Base-by-base conservation (phyloP, 2,797 vertebrate genomes). In the Chaenodraco wilsoni region DNA sequence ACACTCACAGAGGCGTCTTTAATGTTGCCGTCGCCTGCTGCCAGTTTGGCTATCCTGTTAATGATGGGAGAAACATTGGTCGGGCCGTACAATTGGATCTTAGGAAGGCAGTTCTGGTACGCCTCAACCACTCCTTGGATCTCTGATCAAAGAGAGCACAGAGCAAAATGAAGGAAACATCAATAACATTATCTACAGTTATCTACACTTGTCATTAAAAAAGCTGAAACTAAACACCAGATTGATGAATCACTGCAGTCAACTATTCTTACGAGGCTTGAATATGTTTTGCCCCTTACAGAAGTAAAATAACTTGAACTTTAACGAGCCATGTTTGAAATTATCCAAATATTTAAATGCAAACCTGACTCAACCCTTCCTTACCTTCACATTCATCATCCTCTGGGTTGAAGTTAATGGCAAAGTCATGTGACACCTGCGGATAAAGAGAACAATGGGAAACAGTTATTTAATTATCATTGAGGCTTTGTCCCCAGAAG, bases 1-100 rank as follows among this genome's bases (percentile, higher is more conserved):
- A 67, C 56, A 94, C 95, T 87, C 85, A 98, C 97, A 5, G 98
- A 98, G 0, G 97, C 98, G 61, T 98, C 96, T 89, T 96, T 95
- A 0, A 95, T 96, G 79, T 80, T 90, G 69, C 96, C 96, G 58
- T 98, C 96, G 0, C 96, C 94, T 0, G 96, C 96, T 0, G 97
- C 95, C 80, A 95, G 90, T 1, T 95, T 95, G 63, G 95, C 97
- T 93, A 99, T 95, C 93, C 96, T 96, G 93, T 92, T 95, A 94
- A 98, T 98, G 91, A 99, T 96, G 69, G 98, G 97, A 1, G 97
- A 96, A 87, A 99, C 97, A 0, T 98, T 99, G 92, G 97, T 99
- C 61, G 98, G 98, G 54, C 98, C 97, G 0, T 98, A 98, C 65
- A 99, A 92, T 86, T 99, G 98, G 89, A 99, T 97, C 91, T 97